These are phyloP conservation scores for Hyles euphorbiae DNA, from an alignment of 1,140 invertebrate species.

Conservation along the genomic window DNA sequence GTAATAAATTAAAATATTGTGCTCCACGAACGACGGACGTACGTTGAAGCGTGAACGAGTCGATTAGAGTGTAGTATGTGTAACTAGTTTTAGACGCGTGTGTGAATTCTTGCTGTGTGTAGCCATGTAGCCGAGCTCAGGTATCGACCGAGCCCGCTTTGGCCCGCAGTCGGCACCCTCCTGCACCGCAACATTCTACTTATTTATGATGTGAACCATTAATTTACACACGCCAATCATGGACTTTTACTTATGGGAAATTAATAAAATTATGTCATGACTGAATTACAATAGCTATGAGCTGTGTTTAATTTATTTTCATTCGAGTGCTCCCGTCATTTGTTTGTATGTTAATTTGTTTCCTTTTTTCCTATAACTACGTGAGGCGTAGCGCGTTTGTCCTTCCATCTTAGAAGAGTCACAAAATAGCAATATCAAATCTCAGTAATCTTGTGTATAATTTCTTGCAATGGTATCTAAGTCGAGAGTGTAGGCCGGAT, in stretches of 20 bases:
- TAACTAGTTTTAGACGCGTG: slow-evolving; percentile 17
- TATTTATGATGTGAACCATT: slow-evolving; percentile 23
- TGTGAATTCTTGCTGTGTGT: slow-evolving; percentile 28
- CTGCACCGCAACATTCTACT: slow-evolving; percentile 21
- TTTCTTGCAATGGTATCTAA: too few relatives aligned
- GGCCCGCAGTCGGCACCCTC: slow-evolving; percentile 6
- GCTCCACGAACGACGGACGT: too few relatives aligned
- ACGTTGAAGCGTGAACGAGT: slow-evolving; percentile 1
- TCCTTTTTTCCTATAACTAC: too few relatives aligned
- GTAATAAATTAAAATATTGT: too few relatives aligned
- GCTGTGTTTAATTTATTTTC: too few relatives aligned
- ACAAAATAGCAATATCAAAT: too few relatives aligned
- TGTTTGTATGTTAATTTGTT: too few relatives aligned
- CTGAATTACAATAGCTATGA: too few relatives aligned
- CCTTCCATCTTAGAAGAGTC: too few relatives aligned
- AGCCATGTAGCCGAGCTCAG: slow-evolving; percentile 9
- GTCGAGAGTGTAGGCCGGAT: slow-evolving; percentile 24
- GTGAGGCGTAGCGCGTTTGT: too few relatives aligned
- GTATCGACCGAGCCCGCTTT: slow-evolving; percentile 56
- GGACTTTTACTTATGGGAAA: slow-evolving; percentile 10
- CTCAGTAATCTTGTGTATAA: too few relatives aligned
- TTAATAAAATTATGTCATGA: slow-evolving; percentile 2
- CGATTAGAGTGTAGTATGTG: slow-evolving; percentile 1
- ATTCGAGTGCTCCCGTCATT: too few relatives aligned
- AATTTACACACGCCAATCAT: slow-evolving; percentile 1